Percentiles rank a stretch among this genome's conserved stretches.
Evolutionary conservation across 2,888 invertebrate species (phyloP).

Genomic region (Acanthoscelides obtectus): DNA sequence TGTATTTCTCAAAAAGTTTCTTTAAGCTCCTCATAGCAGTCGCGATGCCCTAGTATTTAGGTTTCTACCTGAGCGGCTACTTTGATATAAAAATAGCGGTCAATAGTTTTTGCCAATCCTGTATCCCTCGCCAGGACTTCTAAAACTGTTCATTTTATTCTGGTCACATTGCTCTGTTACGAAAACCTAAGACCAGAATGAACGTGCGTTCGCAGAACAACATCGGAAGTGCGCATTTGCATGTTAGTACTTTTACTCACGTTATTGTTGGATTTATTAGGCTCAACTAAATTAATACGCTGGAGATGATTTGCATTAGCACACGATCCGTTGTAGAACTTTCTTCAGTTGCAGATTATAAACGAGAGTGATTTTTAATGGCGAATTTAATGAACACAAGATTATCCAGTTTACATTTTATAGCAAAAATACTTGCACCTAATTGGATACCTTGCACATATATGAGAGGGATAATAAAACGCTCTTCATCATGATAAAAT

Average conservation of each 20-base stretch:
- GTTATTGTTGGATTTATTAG: not conserved
- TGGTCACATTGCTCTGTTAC: not conserved
- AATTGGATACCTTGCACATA: too few relatives aligned
- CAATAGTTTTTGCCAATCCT: too few relatives aligned
- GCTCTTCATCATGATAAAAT: too few relatives aligned
- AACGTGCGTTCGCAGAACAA: not conserved
- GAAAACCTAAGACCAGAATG: not conserved
- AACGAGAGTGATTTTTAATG: not conserved
- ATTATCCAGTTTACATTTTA: not conserved
- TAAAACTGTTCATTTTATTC: not conserved
- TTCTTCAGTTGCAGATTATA: not conserved
- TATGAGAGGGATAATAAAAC: too few relatives aligned
- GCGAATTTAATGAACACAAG: not conserved
- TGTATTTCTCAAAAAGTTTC: too few relatives aligned
- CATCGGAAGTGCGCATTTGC: not conserved
- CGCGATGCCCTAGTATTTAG: too few relatives aligned
- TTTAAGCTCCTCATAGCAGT: too few relatives aligned
- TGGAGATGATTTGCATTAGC: not conserved
- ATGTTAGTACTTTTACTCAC: not conserved
- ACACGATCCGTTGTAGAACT: not conserved
- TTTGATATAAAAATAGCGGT: too few relatives aligned
- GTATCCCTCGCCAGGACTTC: not conserved
- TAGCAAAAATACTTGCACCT: not conserved
- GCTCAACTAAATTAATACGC: not conserved
- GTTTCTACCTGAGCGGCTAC: too few relatives aligned